A percentile compares a stretch with the other conserved stretches of the same genome.
Conservation (phyloP, 2,797 vertebrate genomes). For the Hapalemur alaotrensis region DNA sequence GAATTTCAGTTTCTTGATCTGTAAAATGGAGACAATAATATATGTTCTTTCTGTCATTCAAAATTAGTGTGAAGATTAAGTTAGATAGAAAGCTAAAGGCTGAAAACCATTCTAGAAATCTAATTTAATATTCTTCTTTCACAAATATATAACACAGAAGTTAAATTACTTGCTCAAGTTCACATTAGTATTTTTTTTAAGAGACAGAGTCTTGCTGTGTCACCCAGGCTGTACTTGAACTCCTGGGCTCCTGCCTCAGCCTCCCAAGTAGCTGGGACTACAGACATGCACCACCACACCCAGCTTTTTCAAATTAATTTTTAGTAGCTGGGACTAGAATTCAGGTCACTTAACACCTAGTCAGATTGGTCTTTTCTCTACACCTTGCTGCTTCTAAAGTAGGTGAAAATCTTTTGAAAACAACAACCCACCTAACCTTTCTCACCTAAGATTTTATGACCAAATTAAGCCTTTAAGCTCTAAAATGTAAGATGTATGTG, state of each 20-base stretch:
- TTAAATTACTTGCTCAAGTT: slow-evolving; percentile 35
- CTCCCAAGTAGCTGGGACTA: background rate
- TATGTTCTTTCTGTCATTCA: background rate
- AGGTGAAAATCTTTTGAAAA: slow-evolving; percentile 2
- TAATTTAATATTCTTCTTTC: background rate
- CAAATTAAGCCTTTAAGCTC: background rate
- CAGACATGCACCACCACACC: background rate
- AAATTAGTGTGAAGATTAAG: slow-evolving; percentile 4
- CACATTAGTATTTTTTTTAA: slow-evolving; percentile 3
- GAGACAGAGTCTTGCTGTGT: background rate
- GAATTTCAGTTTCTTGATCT: slow-evolving; percentile 30
- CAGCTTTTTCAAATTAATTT: background rate
- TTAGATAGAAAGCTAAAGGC: background rate
- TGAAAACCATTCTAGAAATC: slow-evolving; percentile 13
- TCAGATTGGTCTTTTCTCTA: slow-evolving; percentile 7
- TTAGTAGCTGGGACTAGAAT: slow-evolving; percentile 27
- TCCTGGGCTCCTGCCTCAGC: background rate
- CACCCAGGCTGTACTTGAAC: background rate
- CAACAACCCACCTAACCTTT: background rate
- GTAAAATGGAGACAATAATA: slow-evolving; percentile 28
- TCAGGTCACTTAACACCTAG: background rate
- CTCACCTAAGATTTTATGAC: background rate
- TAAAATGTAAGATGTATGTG: background rate
- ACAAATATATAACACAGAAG: slow-evolving; percentile 20
- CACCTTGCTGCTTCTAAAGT: background rate